Evolutionary conservation across 2,888 invertebrate species (phyloP).

Genomic region (Agriopis marginaria): DNA sequence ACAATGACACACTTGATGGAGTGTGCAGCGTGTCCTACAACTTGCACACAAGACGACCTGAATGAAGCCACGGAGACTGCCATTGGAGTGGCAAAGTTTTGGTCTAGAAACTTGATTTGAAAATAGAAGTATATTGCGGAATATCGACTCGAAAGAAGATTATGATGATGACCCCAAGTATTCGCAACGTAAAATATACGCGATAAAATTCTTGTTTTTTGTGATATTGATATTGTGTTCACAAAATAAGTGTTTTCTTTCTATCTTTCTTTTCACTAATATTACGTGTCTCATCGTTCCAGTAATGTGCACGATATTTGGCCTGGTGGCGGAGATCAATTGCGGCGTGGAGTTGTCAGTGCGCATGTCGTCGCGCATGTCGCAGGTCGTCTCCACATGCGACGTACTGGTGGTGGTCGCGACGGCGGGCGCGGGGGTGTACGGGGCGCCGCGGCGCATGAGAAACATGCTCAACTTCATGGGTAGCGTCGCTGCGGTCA

Average conservation of each 20-base stretch:
- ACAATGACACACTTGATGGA: too few relatives aligned
- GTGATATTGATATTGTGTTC: too few relatives aligned
- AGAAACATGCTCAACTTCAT: constrained; percentile 80
- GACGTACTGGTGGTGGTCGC: constrained; percentile 85
- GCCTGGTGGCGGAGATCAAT: constrained; percentile 83
- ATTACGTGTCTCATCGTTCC: constrained; percentile 32
- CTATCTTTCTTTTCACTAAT: neutral
- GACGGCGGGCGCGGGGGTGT: constrained; percentile 81
- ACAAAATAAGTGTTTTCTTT: neutral
- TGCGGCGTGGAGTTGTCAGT: constrained; percentile 84
- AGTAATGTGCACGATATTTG: constrained; percentile 79
- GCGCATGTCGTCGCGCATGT: constrained; percentile 84
- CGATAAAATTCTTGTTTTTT: too few relatives aligned
- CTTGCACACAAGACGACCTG: too few relatives aligned
- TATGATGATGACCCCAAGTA: too few relatives aligned
- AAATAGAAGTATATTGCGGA: too few relatives aligned
- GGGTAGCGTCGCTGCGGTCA: constrained; percentile 79
- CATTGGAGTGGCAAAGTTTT: too few relatives aligned
- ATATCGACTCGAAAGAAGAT: too few relatives aligned
- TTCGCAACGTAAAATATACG: too few relatives aligned
- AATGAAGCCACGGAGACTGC: too few relatives aligned
- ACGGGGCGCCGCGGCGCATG: constrained; percentile 84
- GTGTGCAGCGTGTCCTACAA: too few relatives aligned
- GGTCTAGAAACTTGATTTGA: too few relatives aligned
- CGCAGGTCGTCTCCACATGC: constrained; percentile 85